These are phyloP conservation scores for Melanostoma scalare DNA, from an alignment of 2,888 invertebrate genomes.

Conservation along the genomic window DNA sequence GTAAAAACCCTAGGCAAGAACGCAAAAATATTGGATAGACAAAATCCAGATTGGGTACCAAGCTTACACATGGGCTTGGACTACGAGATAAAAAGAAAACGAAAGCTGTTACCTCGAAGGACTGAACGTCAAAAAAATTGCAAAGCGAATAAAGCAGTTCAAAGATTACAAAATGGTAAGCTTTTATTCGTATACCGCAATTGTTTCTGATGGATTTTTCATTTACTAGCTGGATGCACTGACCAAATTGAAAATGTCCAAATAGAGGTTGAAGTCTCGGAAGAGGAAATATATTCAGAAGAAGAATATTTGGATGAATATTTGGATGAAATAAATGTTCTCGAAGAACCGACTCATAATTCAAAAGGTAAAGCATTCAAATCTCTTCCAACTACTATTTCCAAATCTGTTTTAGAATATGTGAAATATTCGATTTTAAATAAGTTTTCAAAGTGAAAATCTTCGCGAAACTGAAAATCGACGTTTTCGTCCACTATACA, in stretches of 20 bases:
- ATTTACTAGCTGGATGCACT: neutral
- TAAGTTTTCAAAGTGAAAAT: too few relatives aligned
- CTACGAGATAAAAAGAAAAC: neutral
- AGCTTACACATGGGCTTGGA: neutral
- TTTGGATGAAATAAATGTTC: neutral
- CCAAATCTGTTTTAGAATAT: too few relatives aligned
- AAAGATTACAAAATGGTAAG: neutral
- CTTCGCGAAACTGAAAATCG: too few relatives aligned
- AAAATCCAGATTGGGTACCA: neutral
- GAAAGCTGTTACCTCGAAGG: neutral
- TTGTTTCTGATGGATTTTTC: neutral
- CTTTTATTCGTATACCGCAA: neutral
- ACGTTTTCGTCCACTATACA: too few relatives aligned
- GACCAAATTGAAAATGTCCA: neutral
- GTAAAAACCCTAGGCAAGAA: neutral
- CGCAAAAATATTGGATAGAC: neutral
- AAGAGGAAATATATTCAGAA: neutral
- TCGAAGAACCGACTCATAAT: too few relatives aligned
- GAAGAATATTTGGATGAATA: neutral
- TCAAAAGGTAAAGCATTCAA: too few relatives aligned
- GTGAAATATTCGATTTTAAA: too few relatives aligned
- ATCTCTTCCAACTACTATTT: too few relatives aligned
- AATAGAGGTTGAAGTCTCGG: neutral
- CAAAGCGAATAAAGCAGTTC: neutral
- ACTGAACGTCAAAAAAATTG: neutral